Conservation (phyloP, 2,888 invertebrate species). For the Pecten maximus region DNA sequence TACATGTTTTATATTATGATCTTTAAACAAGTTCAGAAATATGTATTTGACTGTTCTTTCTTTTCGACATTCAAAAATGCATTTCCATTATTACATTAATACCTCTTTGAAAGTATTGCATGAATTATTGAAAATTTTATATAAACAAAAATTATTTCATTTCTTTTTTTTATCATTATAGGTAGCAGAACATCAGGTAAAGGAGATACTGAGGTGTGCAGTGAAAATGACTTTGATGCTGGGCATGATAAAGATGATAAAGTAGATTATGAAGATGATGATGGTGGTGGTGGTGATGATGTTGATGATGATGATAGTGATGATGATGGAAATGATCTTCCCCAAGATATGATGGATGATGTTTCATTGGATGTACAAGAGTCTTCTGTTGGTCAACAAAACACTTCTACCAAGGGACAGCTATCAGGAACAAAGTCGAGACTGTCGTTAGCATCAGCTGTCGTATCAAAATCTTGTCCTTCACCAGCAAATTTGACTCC, state of each 20-base stretch:
- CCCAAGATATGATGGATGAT: background rate
- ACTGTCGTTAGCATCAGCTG: background rate
- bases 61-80: too few relatives aligned
- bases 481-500: conserved; percentile 59
- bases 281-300: conserved; percentile 38
- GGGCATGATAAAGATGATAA: background rate
- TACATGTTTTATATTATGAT: background rate
- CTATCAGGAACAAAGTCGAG: background rate
- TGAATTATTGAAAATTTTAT: too few relatives aligned
- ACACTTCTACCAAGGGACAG: conserved; percentile 35
- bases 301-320: conserved; percentile 41
- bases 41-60: too few relatives aligned
- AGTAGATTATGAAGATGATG: conserved; percentile 35
- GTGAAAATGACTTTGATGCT: too few relatives aligned
- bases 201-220: too few relatives aligned
- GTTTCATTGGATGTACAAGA: conserved; percentile 23
- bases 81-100: too few relatives aligned
- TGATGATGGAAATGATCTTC: background rate
- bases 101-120: too few relatives aligned
- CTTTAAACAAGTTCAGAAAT: too few relatives aligned
- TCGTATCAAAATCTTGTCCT: background rate
- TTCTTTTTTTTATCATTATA: background rate
- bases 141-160: too few relatives aligned
- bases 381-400: conserved; percentile 40
- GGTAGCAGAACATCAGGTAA: background rate